Percentiles rank a stretch among this genome's conserved stretches.
Evolutionary conservation across 1,140 invertebrate genomes (phyloP).

Genomic region (Parasteatoda tepidariorum): DNA sequence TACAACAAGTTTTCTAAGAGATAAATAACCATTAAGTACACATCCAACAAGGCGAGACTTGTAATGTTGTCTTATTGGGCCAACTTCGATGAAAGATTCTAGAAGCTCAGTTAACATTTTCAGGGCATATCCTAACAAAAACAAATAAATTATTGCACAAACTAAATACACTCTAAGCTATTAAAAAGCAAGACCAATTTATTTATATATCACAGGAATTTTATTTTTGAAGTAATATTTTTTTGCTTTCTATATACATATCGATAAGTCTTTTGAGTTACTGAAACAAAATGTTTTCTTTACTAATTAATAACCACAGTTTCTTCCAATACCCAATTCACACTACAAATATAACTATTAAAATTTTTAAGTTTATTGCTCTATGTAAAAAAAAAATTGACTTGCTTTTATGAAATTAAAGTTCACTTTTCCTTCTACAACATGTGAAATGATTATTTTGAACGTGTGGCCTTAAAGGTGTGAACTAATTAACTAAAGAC

Average conservation of each 20-base stretch:
- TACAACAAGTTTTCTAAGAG: slow-evolving; percentile 88
- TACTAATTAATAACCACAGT: too few relatives aligned
- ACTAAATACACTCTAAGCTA: not conserved
- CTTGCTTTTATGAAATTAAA: not conserved
- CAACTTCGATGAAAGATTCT: slow-evolving; percentile 77
- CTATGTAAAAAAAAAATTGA: too few relatives aligned
- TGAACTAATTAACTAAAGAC: too few relatives aligned
- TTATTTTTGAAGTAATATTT: too few relatives aligned
- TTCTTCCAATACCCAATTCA: too few relatives aligned
- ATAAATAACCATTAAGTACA: slow-evolving; percentile 93
- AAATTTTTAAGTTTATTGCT: too few relatives aligned
- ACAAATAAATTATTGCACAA: not conserved
- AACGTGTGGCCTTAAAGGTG: not conserved
- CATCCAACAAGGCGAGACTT: slow-evolving; percentile 89
- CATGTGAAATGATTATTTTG: not conserved
- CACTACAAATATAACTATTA: too few relatives aligned
- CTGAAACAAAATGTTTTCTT: too few relatives aligned
- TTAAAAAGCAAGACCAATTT: not conserved
- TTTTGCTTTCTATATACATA: too few relatives aligned
- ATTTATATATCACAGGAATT: not conserved
- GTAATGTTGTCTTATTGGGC: slow-evolving; percentile 84
- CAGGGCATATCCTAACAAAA: slow-evolving; percentile 78
- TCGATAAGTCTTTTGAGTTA: too few relatives aligned
- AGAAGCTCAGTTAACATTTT: slow-evolving; percentile 89
- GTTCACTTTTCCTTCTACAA: not conserved